Base-by-base conservation (phyloP, 1,140 invertebrate genomes). In the Lerema accius region DNA sequence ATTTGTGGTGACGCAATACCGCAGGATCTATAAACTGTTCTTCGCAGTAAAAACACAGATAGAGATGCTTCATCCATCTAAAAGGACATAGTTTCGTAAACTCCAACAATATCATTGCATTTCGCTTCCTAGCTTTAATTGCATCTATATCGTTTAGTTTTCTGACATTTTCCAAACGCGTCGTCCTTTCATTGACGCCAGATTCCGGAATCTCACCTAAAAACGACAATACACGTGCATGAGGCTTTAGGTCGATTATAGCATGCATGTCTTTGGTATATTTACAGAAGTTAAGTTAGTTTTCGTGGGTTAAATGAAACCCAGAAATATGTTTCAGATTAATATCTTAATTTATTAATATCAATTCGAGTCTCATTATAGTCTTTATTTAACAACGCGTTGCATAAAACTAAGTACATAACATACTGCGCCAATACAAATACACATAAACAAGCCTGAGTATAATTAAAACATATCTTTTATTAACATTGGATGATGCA, bases 11-110 rank as follows among this genome's bases (percentile, higher is more conserved):
- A 59, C 83, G 69, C 16, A 90, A 53, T n/a, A 65, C 28, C 0
- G 62, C 63, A 0, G 85, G 81, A 55, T 89, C 80, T 0, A 71
- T 61, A 63, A 78, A 90, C 46, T 79, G 68, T 40, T 69, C 61
- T 15, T 84, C 76, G 51, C 88, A 90, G 15, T 84, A 86, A 50
- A 88, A 80, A 58, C 88, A 90, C 9, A 87, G 49, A 48, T 84
- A 90, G 4, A 76, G 61, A 71, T 90, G 86, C 63, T 80, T 86
- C 65, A 72, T 80, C 88, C 88, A 90, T 70, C 73, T 80, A 66
- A 90, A 90, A 0, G 88, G 88, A 42, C 80, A 87, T 49, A 90
- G 73, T 17, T 67, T 86, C 0, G 88, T 70, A 17, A 63, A 67
- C 61, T 87, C 80, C n/a, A 90, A 63, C 26, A 89, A 59, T 10